Evolutionary conservation across 2,797 vertebrate genomes (phyloP).

Genomic region (Lepilemur ruficaudatus): DNA sequence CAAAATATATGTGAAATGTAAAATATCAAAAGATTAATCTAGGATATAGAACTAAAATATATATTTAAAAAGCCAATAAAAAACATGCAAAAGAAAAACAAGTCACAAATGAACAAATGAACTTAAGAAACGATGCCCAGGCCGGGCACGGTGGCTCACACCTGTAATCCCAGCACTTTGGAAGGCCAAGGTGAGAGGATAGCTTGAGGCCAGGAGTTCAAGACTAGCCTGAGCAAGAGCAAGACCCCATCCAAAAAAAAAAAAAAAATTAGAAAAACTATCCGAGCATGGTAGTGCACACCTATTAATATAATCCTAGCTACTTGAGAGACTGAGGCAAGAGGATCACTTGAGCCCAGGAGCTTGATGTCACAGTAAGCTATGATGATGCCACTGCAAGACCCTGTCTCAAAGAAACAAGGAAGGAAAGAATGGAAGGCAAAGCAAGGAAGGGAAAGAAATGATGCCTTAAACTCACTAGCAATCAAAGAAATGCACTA

Average conservation of each 20-base stretch:
- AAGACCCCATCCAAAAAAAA: background rate
- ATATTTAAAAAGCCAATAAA: background rate
- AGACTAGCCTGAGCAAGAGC: background rate
- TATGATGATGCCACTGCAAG: background rate
- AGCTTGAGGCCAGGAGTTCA: background rate
- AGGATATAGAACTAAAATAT: slow-evolving; percentile 11
- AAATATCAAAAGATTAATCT: slow-evolving; percentile 11
- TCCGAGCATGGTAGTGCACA: background rate
- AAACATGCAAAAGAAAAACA: background rate
- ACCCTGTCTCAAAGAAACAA: background rate
- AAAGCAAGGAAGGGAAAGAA: background rate
- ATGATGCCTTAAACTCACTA: background rate
- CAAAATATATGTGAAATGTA: background rate
- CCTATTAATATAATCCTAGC: background rate
- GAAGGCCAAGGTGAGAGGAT: background rate
- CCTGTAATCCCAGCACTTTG: background rate
- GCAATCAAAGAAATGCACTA: background rate
- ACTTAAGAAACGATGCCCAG: background rate
- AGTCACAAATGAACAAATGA: slow-evolving; percentile 18
- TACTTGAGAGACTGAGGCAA: background rate
- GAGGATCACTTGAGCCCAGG: background rate
- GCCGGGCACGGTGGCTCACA: background rate
- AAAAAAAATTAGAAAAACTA: background rate
- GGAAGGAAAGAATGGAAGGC: no score
- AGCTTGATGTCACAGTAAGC: background rate